Evolutionary conservation across 2,797 vertebrate species (phyloP).

Genomic region (Anguilla megastoma): DNA sequence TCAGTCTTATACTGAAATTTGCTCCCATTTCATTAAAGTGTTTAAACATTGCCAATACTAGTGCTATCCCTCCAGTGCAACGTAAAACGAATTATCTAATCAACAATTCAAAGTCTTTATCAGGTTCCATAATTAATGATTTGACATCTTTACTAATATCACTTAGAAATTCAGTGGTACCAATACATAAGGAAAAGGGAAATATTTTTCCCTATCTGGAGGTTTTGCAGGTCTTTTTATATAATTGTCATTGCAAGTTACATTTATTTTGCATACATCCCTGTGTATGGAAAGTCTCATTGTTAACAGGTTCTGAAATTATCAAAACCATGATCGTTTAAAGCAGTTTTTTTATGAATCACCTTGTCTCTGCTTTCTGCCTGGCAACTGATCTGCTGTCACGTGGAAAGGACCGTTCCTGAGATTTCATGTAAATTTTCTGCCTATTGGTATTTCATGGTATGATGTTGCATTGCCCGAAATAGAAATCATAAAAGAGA

Average conservation of each 20-base stretch:
- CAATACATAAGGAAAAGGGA: not conserved
- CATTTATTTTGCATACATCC: not conserved
- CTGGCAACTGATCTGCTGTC: constrained; percentile 20
- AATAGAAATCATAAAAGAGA: constrained; percentile 49
- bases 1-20: not conserved
- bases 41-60: no score
- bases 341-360: constrained; percentile 18
- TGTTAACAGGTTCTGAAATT: not conserved
- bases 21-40: not conserved
- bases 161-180: not conserved
- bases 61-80: no score
- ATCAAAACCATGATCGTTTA: constrained; percentile 16
- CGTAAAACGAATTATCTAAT: not conserved
- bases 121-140: not conserved
- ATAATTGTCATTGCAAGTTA: not conserved
- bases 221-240: not conserved
- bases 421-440: constrained; percentile 32
- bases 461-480: constrained; percentile 35
- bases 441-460: constrained; percentile 29
- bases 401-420: constrained; percentile 20
- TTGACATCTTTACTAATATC: not conserved
- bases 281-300: not conserved
- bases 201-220: not conserved
- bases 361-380: constrained; percentile 23
- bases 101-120: not conserved